Percentiles rank a stretch among this genome's conserved stretches.
phyloP scores from a whole-genome alignment of 2,888 invertebrate genomes.

The Tenthredo mesomela region DNA sequence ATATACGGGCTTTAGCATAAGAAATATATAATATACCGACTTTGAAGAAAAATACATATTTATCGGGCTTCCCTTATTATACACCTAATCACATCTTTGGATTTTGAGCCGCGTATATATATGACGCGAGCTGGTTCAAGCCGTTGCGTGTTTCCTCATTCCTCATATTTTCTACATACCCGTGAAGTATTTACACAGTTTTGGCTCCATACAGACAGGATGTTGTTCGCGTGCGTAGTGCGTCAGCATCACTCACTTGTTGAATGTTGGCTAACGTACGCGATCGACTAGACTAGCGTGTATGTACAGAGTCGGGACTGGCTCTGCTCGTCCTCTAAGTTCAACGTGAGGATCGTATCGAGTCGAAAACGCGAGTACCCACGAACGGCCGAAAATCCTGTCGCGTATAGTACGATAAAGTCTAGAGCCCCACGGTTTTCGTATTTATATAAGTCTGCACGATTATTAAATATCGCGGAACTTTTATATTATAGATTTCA shows the following conservation, averaged over 20 bases:
- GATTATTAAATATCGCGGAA: not conserved
- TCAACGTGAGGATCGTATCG: not conserved
- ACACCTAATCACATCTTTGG: not conserved
- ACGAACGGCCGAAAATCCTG: not conserved
- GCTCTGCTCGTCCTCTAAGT: not conserved
- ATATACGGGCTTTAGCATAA: not conserved
- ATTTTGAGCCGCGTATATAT: not conserved
- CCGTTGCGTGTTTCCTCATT: not conserved
- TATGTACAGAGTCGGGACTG: not conserved
- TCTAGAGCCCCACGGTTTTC: not conserved
- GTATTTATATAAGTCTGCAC: not conserved
- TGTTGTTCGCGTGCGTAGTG: constrained; percentile 46
- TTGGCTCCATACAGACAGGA: constrained; percentile 39
- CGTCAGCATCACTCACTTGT: constrained; percentile 68
- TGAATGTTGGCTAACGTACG: constrained; percentile 63
- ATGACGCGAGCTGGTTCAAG: not conserved
- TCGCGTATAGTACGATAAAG: not conserved
- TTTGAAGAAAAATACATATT: not conserved
- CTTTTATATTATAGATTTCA: not conserved
- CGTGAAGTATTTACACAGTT: not conserved
- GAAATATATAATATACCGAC: not conserved
- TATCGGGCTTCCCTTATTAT: not conserved
- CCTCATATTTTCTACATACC: not conserved
- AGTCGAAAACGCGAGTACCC: not conserved
- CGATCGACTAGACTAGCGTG: constrained; percentile 20